Evolutionary conservation across 2,888 invertebrate species (phyloP), one percentile per base, ranked within the genome.

Genomic region (Lamellibrachia columna): DNA sequence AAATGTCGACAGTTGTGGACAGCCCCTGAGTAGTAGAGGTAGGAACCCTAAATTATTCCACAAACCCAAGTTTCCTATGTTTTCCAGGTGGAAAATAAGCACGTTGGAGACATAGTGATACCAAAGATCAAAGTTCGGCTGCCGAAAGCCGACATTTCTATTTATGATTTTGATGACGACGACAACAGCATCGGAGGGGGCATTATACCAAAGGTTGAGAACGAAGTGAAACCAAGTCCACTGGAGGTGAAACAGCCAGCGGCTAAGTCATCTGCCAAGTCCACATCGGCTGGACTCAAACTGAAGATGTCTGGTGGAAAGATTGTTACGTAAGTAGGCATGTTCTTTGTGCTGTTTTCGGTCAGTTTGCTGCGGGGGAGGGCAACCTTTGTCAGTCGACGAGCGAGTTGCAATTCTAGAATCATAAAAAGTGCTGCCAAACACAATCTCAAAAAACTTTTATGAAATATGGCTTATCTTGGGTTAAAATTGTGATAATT

Each of bases 261-360:
- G 9, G 53, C 90, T 22, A 92, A 91, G 92, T 53, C 92, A 40
- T 40, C 40, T 22, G 91, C 92, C 22, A 75, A 75, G 15, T 75
- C 91, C 53, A 52, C 93, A 8, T 9, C 92, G 22, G n/a, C 90
- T 22, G 93, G 90, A 9, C 94, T 96, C 11, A 95, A 95, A 92
- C 95, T 96, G 7, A 96, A 96, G 93, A 95, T 96, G 53, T 95
- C 95, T n/a, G 95, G 95, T 94, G 96, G 96, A 7, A 96, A 95
- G 94, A 95, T 96, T 93, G 95, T 96, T 90, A 95, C 95, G 96
- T 96, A 91, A 15, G 91, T 93, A 58, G 22, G 75, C 75, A 22
- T 15, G 75, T 3, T 75, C 15, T 75, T 22, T 75, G 22, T 75
- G 15, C n/a, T 75, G 75, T 15, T 75, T 22, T 15, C 40, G 40